phyloP scores from a whole-genome alignment of 2,797 vertebrate genomes.

The Numenius phaeopus region DNA sequence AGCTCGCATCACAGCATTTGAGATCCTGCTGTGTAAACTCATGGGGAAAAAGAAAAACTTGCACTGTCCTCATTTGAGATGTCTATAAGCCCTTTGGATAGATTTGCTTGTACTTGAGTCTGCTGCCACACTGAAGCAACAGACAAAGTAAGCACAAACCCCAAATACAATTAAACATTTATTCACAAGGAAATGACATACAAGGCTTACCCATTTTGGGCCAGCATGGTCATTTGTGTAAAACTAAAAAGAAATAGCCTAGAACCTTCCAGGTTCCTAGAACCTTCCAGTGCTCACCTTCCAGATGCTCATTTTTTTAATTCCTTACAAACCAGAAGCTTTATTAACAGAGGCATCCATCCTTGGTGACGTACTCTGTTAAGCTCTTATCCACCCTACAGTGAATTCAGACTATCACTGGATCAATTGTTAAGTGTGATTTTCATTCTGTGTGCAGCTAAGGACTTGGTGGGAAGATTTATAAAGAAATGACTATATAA shows the following conservation, averaged over 20 bases:
- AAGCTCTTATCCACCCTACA: neutral
- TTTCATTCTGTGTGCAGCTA: neutral
- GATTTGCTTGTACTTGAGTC: fast-evolving
- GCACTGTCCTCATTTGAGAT: neutral
- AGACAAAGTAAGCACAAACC: neutral
- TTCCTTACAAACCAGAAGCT: neutral
- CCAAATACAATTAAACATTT: neutral
- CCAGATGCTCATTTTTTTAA: neutral
- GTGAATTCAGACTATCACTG: neutral
- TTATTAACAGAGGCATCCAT: neutral
- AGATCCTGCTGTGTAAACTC: neutral
- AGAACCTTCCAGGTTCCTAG: neutral
- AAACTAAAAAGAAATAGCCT: neutral
- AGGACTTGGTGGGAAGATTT: neutral
- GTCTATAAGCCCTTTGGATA: neutral
- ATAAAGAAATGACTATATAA: neutral
- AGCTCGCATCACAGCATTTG: neutral
- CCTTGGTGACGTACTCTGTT: neutral
- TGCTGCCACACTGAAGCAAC: neutral
- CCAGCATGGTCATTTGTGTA: neutral
- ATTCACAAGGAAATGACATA: neutral
- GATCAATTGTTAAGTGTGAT: neutral
- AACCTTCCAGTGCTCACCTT: neutral
- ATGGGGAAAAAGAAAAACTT: neutral
- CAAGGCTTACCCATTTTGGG: neutral